Evolutionary conservation across 1,140 invertebrate genomes (phyloP), one percentile per base, ranked within the genome.

Genomic region (Pachyrhynchus sulphureomaculatus): DNA sequence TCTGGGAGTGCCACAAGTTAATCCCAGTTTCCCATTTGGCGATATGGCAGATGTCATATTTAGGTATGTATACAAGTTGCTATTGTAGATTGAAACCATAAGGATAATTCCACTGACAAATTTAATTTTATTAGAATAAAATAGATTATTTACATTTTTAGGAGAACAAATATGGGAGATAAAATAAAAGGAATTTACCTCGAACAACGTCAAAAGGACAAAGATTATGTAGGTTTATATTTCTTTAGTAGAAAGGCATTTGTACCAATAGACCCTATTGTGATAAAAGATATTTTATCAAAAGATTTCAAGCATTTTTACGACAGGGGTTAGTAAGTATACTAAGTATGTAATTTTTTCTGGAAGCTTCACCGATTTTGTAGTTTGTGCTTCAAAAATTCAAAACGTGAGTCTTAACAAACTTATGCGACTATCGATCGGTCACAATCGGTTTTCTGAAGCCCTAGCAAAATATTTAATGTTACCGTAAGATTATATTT

Each of bases 211-310:
- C 12, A 9, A 12, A 47, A 56, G 13, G 44, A 44, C 4, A 29
- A 62, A 39, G 48, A 63, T 55, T 75, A 66, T 56, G 67, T 69
- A 4, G 82, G 81, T 3, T 66, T 79, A 12, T 83, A 81, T 64
- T 77, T 77, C 17, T 77, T 82, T 41, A 74, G 74, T 2, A 76
- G 78, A 8, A 76, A 76, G 52, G 82, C 81, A 3, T 75, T 75
- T 9, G 49, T 84, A 1, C 66, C 80, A 1, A 74, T 80, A 8
- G 82, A 88, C 67, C 72, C 84, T 15, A 80, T 84, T 5, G 65
- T 89, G 0, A 77, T 86, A 0, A 86, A 84, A 65, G 70, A 78
- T 13, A 77, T 88, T 1, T 55, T 87, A 17, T 57, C 8, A 33
- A 68, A 80, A 56, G 80, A 84, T 67, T 83, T 83, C 39, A 51